Evolutionary conservation across 92 coral and sea anemone genomes (phyloP).

Genomic region (Plumapathes pennacea): DNA sequence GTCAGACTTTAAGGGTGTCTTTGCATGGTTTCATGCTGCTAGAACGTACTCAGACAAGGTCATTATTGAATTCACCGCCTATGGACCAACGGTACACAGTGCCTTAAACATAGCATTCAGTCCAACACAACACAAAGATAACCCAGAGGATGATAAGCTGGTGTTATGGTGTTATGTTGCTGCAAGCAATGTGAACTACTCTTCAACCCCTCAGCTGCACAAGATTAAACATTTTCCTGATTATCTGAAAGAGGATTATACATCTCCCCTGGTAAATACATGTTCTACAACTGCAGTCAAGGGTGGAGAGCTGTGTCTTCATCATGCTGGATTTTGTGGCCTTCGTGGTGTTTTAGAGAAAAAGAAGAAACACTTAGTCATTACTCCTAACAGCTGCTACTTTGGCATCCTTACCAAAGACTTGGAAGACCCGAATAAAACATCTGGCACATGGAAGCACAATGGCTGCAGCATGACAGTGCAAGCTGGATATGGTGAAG

Average conservation of each 20-base stretch:
- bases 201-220: slow-evolving; percentile 17
- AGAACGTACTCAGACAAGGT: not conserved
- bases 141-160: slow-evolving; percentile 22
- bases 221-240: not conserved
- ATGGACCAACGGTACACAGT: not conserved
- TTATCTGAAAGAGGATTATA: slow-evolving; percentile 2
- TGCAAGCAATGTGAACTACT: slow-evolving; percentile 27
- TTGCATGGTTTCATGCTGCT: not conserved
- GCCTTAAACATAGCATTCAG: slow-evolving; percentile 4
- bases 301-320: slow-evolving; percentile 66
- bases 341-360: slow-evolving; percentile 44
- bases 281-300: slow-evolving; percentile 11
- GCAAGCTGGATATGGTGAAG: slow-evolving; percentile 60
- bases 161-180: slow-evolving; percentile 64
- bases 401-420: slow-evolving; percentile 54
- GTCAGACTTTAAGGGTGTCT: slow-evolving; percentile 1
- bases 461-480: slow-evolving; percentile 47
- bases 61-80: no score
- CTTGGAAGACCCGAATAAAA: slow-evolving; percentile 4
- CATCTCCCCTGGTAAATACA: no score
- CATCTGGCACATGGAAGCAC: not conserved
- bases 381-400: slow-evolving; percentile 60
- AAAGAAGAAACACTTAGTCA: slow-evolving; percentile 57
- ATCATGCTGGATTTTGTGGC: slow-evolving; percentile 54
- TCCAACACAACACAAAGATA: slow-evolving; percentile 41